Evolutionary conservation across 2,113 vertebrate species (phyloP).

Genomic region (Nothobranchius kuhntae): DNA sequence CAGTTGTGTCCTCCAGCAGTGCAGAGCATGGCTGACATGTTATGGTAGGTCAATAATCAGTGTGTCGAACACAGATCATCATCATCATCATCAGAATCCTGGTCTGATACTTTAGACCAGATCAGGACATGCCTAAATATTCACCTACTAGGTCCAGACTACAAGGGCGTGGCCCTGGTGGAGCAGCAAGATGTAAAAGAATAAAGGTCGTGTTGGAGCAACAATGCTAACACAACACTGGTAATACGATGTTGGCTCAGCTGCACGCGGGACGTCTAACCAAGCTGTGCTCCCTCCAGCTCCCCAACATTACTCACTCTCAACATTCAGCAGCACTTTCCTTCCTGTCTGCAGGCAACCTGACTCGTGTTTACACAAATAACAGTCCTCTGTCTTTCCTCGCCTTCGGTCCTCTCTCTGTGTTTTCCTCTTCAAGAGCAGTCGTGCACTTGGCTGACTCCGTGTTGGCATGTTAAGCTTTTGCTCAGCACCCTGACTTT

Average conservation of each 20-base stretch:
- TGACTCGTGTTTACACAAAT: slow-evolving; percentile 43
- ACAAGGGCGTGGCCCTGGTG: too few relatives aligned
- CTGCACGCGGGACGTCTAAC: slow-evolving; percentile 32
- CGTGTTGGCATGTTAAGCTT: slow-evolving; percentile 29
- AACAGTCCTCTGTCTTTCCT: slow-evolving; percentile 13
- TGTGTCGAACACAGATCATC: too few relatives aligned
- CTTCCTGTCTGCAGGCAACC: slow-evolving; percentile 13
- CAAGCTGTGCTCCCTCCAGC: slow-evolving; percentile 7
- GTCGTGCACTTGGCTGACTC: slow-evolving; percentile 23
- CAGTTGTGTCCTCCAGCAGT: too few relatives aligned
- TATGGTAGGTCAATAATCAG: too few relatives aligned
- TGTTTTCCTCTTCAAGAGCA: slow-evolving; percentile 24
- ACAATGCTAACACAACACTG: slow-evolving; percentile 31
- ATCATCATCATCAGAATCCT: too few relatives aligned
- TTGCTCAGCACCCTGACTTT: slow-evolving; percentile 32
- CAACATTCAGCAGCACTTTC: slow-evolving; percentile 25
- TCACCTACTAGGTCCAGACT: too few relatives aligned
- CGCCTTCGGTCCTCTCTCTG: neutral
- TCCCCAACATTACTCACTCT: slow-evolving; percentile 37
- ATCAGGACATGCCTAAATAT: too few relatives aligned
- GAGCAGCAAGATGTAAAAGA: slow-evolving; percentile 16
- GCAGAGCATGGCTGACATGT: too few relatives aligned
- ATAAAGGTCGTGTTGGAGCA: slow-evolving; percentile 28
- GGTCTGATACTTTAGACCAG: too few relatives aligned
- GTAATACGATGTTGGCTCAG: slow-evolving; percentile 16